These are phyloP conservation scores for Xiphorhynchus erythropygius DNA, from an alignment of 2,797 vertebrate species.

Conservation along the genomic window DNA sequence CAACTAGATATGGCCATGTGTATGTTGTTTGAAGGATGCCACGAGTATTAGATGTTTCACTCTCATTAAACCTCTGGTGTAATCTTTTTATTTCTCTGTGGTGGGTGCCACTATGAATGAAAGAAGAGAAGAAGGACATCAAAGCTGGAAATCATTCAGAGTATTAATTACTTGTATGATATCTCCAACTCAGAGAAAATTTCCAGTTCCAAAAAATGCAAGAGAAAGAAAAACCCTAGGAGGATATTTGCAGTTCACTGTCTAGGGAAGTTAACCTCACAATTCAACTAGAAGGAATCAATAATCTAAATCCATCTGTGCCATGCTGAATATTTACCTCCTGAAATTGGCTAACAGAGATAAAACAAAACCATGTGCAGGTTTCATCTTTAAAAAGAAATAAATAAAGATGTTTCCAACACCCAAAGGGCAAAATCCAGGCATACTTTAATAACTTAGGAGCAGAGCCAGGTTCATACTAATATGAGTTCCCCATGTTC, in stretches of 20 bases:
- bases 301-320: not conserved
- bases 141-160: not conserved
- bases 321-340: conserved; percentile 12
- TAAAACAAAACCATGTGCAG: not conserved
- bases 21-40: not conserved
- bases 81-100: not conserved
- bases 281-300: not conserved
- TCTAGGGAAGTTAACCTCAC: not conserved
- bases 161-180: not conserved
- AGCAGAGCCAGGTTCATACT: not conserved
- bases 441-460: not conserved
- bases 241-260: not conserved
- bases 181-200: not conserved
- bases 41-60: not conserved
- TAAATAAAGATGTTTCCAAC: conserved; percentile 2
- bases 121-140: not conserved
- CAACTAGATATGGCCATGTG: not conserved
- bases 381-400: not conserved
- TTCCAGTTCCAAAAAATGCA: not conserved
- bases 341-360: not conserved
- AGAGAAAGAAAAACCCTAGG: not conserved
- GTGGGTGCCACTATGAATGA: not conserved
- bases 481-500: not conserved
- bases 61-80: not conserved
- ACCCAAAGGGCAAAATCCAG: conserved; percentile 17